Conservation (phyloP, 1,140 invertebrate species). For the Ditylenchus dipsaci region DNA sequence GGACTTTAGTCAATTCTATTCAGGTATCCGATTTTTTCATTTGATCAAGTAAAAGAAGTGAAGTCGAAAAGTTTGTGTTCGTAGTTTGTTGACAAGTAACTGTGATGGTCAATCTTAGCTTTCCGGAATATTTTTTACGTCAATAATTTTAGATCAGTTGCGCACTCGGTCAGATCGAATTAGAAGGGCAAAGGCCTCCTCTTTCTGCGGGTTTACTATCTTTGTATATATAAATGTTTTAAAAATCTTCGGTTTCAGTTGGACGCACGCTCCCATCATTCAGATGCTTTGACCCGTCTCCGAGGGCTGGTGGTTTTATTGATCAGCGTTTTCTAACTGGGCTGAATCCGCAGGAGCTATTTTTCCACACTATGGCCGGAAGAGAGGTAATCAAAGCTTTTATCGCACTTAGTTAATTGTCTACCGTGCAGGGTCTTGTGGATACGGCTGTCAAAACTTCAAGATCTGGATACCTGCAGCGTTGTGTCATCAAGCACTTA, state of each 20-base stretch:
- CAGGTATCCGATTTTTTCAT: no score
- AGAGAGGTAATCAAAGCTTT: constrained; percentile 69
- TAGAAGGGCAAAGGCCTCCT: constrained; percentile 92
- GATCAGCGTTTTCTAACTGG: constrained; percentile 92
- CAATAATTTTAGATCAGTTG: constrained; percentile 74
- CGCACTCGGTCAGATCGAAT: constrained; percentile 90
- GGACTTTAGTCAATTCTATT: constrained; percentile 68
- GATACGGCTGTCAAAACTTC: constrained; percentile 80
- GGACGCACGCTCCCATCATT: constrained; percentile 89
- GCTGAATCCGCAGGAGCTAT: constrained; percentile 93
- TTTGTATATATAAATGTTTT: no score
- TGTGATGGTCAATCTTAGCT: no score
- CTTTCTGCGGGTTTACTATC: constrained; percentile 69
- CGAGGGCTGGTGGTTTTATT: constrained; percentile 90
- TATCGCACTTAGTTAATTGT: background rate
- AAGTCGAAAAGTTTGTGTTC: no score
- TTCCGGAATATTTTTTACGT: no score
- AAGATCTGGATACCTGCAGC: constrained; percentile 91
- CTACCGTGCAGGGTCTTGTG: constrained; percentile 64
- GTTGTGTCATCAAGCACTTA: constrained; percentile 94
- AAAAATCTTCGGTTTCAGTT: constrained; percentile 60
- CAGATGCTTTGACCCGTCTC: constrained; percentile 78
- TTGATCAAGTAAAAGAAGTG: no score
- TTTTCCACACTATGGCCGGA: constrained; percentile 99
- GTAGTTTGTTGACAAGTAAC: no score